Conservation (phyloP, 2,888 invertebrate species). For the Nebria salina region DNA sequence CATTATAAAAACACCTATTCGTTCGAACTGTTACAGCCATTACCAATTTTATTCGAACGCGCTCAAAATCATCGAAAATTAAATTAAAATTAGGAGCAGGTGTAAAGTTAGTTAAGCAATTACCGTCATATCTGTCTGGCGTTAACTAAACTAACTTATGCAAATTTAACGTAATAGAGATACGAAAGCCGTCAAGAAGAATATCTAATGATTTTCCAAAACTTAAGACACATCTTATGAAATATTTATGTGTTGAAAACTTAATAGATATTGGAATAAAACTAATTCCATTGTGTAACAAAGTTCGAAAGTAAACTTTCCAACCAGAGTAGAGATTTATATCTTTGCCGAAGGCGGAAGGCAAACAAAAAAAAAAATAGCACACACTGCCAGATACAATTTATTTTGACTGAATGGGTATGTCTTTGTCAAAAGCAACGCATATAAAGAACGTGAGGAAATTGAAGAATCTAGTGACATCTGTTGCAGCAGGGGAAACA, state of each 20-base stretch:
- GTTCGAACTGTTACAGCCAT: too few relatives aligned
- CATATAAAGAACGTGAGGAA: not conserved
- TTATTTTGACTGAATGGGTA: not conserved
- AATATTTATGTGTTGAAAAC: not conserved
- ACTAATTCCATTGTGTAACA: not conserved
- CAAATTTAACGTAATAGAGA: slow-evolving; percentile 9
- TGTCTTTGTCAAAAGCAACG: not conserved
- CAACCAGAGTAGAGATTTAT: not conserved
- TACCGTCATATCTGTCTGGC: slow-evolving; percentile 8
- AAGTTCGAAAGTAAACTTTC: not conserved
- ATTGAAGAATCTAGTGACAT: not conserved
- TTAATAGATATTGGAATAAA: not conserved
- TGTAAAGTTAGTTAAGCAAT: slow-evolving; percentile 30
- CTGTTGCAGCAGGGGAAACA: not conserved
- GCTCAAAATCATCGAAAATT: slow-evolving; percentile 7
- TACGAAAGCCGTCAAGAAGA: not conserved
- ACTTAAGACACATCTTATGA: not conserved
- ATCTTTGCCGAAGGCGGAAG: not conserved
- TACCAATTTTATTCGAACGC: not conserved
- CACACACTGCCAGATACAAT: not conserved
- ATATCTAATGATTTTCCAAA: slow-evolving; percentile 4
- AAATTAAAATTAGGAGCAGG: slow-evolving; percentile 35
- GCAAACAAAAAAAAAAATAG: not conserved
- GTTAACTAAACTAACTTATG: slow-evolving; percentile 1
- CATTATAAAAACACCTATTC: too few relatives aligned